Base-by-base conservation (phyloP, 2,113 vertebrate species). In the Sinocyclocheilus anophthalmus region DNA sequence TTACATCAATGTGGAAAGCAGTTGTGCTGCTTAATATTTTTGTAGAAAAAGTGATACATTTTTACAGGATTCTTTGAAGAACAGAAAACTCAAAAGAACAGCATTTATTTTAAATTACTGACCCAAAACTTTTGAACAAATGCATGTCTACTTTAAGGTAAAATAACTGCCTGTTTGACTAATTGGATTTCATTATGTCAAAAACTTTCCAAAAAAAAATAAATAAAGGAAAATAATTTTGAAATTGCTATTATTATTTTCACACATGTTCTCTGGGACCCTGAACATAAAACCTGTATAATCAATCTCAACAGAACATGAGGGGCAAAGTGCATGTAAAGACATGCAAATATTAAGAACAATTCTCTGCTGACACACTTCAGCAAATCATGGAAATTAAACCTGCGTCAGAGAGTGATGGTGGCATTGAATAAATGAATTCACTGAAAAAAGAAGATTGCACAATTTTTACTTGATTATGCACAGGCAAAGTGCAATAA, bases 381-480 rank as follows among this genome's bases (percentile, higher is more conserved):
- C 7, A 77, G 24, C 76, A 55, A 55, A 72, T 83, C 8, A 0
- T 70, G 63, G n/a, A 67, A 39, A 65, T 42, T 42, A 8, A 65
- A 63, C 59, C 59, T 65, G 61, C 24, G 7, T 48, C 39, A 20
- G 37, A 22, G 12, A 65, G 39, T 20, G 1, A 50, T 77, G 45
- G 37, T 33, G 18, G 67, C 61, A 63, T 37, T n/a, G 26, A 83
- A 63, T 42, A 63, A 83, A 83, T 18, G 3, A 70, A 75, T 86
- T 84, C 33, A 18, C 37, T 48, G n/a, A 39, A 55, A 83, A 77
- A 83, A 81, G 67, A 45, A 39, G 3, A 73, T 37, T 72, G 61
- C 22, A 57, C 79, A 42, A 72, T 61, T 83, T 72, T 63, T 9
- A 7, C 80, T 63, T 83, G 53, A 88, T 88, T 88, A 79, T 65